Percentiles rank a stretch among this genome's conserved stretches.
Conservation (phyloP, 1,140 invertebrate genomes). For the Cepaea nemoralis region DNA sequence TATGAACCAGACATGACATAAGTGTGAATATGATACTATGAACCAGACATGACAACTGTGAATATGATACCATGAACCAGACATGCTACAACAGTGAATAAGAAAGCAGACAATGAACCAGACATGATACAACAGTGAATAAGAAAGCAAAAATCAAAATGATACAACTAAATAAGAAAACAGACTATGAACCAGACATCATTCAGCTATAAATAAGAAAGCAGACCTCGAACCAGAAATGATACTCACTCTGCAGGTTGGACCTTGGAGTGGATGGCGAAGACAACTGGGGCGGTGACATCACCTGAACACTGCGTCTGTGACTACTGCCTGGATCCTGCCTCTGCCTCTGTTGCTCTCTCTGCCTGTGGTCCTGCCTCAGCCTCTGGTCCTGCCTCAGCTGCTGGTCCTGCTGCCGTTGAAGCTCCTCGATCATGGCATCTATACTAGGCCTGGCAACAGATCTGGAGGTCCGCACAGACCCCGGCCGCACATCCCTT, state of each 20-base stretch:
- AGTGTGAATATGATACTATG: no score
- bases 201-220: no score
- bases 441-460: constrained; percentile 80
- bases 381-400: constrained; percentile 68
- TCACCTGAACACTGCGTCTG: neutral
- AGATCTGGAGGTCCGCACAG: constrained; percentile 26
- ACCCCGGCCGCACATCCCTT: neutral
- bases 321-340: constrained; percentile 39
- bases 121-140: no score
- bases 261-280: constrained; percentile 33
- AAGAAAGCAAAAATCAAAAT: no score
- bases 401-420: constrained; percentile 70
- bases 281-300: constrained; percentile 48
- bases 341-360: constrained; percentile 58
- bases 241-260: constrained; percentile 31
- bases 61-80: no score
- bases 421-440: constrained; percentile 81
- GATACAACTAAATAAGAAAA: no score
- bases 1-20: no score
- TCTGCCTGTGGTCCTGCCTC: constrained; percentile 55
- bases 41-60: no score
- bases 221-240: no score
- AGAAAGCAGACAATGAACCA: no score
- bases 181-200: no score
- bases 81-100: no score